A percentile compares a stretch with the other conserved stretches of the same genome.
Conservation (phyloP, 2,888 invertebrate species). For the Protophormia terraenovae region DNA sequence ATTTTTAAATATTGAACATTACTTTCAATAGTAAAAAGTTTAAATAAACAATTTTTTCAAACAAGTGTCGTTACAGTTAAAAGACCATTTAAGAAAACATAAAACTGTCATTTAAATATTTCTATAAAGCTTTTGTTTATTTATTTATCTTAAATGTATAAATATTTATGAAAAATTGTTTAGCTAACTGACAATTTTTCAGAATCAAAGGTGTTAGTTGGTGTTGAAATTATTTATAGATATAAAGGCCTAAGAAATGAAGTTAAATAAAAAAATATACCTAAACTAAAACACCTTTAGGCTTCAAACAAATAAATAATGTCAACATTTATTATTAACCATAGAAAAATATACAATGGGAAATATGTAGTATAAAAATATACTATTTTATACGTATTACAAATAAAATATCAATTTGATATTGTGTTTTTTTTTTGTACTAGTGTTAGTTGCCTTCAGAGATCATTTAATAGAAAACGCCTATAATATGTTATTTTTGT, state of each 20-base stretch:
- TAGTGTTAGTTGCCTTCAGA: slow-evolving; percentile 4
- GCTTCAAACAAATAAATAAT: slow-evolving; percentile 40
- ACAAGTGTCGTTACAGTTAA: slow-evolving; percentile 30
- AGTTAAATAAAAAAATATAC: slow-evolving; percentile 8
- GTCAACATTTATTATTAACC: slow-evolving; percentile 46
- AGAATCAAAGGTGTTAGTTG: slow-evolving; percentile 48
- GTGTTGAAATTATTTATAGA: slow-evolving; percentile 55
- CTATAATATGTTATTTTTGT: slow-evolving; percentile 31
- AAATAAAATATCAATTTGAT: not conserved
- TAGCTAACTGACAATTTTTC: not conserved
- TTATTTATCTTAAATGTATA: slow-evolving; percentile 30
- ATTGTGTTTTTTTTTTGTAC: slow-evolving; percentile 3
- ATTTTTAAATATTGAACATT: slow-evolving; percentile 41
- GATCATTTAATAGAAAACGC: slow-evolving; percentile 48
- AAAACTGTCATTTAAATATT: slow-evolving; percentile 41
- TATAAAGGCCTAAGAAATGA: not conserved
- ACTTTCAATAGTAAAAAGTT: not conserved
- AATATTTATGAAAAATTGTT: slow-evolving; percentile 29
- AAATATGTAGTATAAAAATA: too few relatives aligned
- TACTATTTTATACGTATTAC: too few relatives aligned
- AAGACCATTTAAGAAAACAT: slow-evolving; percentile 25
- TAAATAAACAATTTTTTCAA: not conserved
- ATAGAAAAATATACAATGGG: slow-evolving; percentile 16
- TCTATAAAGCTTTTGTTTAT: not conserved
- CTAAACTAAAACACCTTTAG: slow-evolving; percentile 35